Evolutionary conservation across 2,113 vertebrate genomes (phyloP), one percentile per base, ranked within the genome.

Genomic region (Ptyas mucosa): DNA sequence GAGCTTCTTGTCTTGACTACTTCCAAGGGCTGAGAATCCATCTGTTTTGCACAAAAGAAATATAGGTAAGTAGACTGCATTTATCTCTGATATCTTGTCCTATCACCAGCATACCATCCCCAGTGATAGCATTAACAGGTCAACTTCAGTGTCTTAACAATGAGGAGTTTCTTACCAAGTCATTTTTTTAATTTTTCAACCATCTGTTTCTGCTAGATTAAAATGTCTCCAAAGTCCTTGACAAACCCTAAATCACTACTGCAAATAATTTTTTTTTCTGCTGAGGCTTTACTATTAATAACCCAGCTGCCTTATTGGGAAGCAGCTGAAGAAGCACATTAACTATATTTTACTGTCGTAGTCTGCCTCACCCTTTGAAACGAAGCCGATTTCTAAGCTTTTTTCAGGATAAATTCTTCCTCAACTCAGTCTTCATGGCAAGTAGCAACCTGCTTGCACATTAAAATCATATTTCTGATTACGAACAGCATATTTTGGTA

Each of bases 231-330:
- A 91, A 88, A 96, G 94, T 95, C 95, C 94, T 95, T 94, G 94
- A 95, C 95, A 95, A 93, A 93, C 93, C 92, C 89, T 95, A 96
- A 96, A 96, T 95, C 94, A 96, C 93, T 87, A 91, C 87, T 95
- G 94, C 94, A 94, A 97, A 95, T 52, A 89, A 87, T 95, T 93
- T 96, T 93, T 97, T 96, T 93, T 97, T 95, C 93, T 97, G 95
- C 95, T 95, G 95, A 96, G 96, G 94, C 93, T 96, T 93, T 94
- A 91, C 88, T 95, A 95, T 93, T 96, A 95, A 89, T 95, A 93
- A 94, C 57, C 96, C 34, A 94, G 90, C 92, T 96, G 90, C 93
- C 92, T 95, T 95, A 75, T 20, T 95, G 91, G 93, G 95, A 95
- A 91, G 81, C 89, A 94, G 91, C 61, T 96, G 75, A 85, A 90